Percentiles rank a stretch among this genome's conserved stretches.
Conservation (phyloP, 2,888 invertebrate species). For the Dendrolimus houi region DNA sequence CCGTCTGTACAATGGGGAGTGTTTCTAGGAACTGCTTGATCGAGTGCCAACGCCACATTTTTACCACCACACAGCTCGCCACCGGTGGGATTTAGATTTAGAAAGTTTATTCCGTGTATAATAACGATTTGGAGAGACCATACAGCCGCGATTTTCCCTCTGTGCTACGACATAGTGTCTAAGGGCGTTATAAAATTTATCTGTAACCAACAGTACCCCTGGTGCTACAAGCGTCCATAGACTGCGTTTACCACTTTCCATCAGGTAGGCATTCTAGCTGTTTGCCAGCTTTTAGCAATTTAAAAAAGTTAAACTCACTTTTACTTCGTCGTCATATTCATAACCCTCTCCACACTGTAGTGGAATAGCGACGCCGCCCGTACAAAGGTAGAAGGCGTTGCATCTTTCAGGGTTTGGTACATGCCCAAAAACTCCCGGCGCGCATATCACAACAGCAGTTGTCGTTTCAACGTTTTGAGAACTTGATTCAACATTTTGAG, state of each 20-base stretch:
- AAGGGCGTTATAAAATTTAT: too few species aligned
- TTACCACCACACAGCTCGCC: too few species aligned
- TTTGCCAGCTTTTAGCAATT: too few species aligned
- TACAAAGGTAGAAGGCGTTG: conserved; percentile 26
- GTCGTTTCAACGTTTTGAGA: conserved; percentile 1
- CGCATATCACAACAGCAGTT: conserved; percentile 13
- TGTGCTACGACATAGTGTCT: too few species aligned
- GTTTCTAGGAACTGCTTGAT: too few species aligned
- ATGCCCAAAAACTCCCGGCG: conserved; percentile 21
- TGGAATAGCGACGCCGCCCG: conserved; percentile 15
- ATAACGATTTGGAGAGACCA: too few species aligned
- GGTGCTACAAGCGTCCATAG: not conserved
- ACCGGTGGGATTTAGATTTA: too few species aligned
- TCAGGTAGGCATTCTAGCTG: not conserved
- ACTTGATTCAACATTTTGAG: not conserved
- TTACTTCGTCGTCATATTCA: conserved; percentile 23
- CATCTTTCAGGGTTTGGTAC: conserved; percentile 25
- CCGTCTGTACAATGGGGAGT: too few species aligned
- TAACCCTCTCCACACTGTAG: conserved; percentile 21
- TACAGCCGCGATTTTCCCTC: too few species aligned
- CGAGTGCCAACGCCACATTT: too few species aligned
- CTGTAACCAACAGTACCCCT: too few species aligned
- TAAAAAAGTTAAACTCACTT: conserved; percentile 12
- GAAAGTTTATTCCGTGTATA: too few species aligned
- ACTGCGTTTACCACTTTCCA: not conserved